Evolutionary conservation across 2,113 vertebrate species (phyloP).

Genomic region (Oncorhynchus clarkii): DNA sequence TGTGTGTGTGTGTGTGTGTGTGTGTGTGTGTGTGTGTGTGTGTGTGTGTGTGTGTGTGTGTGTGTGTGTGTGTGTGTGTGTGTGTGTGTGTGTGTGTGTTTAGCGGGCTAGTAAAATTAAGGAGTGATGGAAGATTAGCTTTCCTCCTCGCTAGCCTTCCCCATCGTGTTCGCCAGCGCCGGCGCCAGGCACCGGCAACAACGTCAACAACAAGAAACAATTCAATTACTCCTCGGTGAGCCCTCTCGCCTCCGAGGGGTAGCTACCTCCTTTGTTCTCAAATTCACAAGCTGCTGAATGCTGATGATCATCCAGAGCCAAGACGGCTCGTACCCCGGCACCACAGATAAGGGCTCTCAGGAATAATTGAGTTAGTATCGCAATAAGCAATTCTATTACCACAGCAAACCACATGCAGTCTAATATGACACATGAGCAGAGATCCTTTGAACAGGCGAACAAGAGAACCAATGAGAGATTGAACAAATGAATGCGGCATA

Average conservation of each 20-base stretch:
- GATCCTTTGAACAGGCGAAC: slow-evolving; percentile 3
- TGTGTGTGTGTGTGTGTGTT: slow-evolving; percentile 16
- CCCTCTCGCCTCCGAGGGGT: slow-evolving; percentile 35
- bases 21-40: too few relatives aligned
- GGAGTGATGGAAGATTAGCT: slow-evolving; percentile 43
- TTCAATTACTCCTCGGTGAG: slow-evolving; percentile 67
- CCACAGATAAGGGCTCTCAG: slow-evolving; percentile 59
- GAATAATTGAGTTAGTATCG: slow-evolving; percentile 63
- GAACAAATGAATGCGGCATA: neutral
- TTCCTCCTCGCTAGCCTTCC: slow-evolving; percentile 30
- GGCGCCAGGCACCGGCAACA: slow-evolving; percentile 46
- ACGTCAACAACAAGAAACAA: slow-evolving; percentile 69
- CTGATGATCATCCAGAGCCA: slow-evolving; percentile 30
- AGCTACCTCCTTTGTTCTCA: slow-evolving; percentile 54
- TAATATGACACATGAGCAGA: slow-evolving; percentile 36
- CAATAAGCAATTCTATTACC: slow-evolving; percentile 66
- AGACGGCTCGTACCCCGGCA: neutral
- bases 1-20: too few relatives aligned
- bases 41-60: too few relatives aligned
- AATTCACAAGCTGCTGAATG: slow-evolving; percentile 57
- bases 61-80: too few relatives aligned
- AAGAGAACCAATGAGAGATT: neutral
- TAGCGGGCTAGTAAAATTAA: slow-evolving; percentile 29
- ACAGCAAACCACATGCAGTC: slow-evolving; percentile 35
- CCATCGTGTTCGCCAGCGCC: slow-evolving; percentile 40